These are phyloP conservation scores for Pandemis cinnamomeana DNA, from an alignment of 2,888 invertebrate species.

Conservation along the genomic window DNA sequence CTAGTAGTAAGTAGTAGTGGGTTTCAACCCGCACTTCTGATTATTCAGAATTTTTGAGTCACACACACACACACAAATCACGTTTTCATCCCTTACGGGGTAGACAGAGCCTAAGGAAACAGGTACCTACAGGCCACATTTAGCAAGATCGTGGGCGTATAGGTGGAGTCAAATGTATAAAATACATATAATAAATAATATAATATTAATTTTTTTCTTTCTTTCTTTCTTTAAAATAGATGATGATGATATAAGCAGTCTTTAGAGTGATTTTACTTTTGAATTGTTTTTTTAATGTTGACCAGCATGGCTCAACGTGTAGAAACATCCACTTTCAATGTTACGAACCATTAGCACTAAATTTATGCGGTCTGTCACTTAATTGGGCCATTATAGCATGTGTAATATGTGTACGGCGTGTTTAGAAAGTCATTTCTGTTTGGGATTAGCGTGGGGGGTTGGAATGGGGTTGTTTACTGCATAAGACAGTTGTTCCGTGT, in stretches of 20 bases:
- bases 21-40: no score
- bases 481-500: conserved; percentile 63
- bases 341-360: neutral
- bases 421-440: conserved; percentile 31
- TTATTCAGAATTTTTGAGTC: no score
- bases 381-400: conserved; percentile 31
- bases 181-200: no score
- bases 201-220: no score
- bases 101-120: no score
- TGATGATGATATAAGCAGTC: no score
- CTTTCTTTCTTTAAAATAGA: no score
- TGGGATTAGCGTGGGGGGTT: conserved; percentile 10
- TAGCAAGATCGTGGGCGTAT: no score
- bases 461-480: conserved; percentile 46
- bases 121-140: no score
- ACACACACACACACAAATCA: no score
- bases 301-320: neutral
- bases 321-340: neutral
- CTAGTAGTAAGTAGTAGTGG: neutral
- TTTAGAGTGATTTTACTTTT: neutral
- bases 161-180: no score
- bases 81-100: no score
- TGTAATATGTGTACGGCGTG: conserved; percentile 33
- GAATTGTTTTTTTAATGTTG: neutral
- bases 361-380: conserved; percentile 14